Evolutionary conservation across 2,797 vertebrate species (phyloP), one percentile per base, ranked within the genome.

Genomic region (Enteromius afrohamiltoni): DNA sequence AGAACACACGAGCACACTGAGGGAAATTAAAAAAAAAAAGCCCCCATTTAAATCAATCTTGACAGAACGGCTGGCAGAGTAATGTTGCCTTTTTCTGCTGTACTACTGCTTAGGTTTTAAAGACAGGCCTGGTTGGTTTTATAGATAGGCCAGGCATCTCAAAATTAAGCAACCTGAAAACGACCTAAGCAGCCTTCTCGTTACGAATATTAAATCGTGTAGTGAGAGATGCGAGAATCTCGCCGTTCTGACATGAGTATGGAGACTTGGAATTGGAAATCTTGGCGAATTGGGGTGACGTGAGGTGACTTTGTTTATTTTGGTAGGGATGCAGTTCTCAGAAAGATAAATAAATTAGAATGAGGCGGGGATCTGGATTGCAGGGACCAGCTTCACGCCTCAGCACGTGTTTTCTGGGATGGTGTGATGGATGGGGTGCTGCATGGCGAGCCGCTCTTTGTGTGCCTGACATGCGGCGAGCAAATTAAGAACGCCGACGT

Each of bases 251-350:
- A 88, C 79, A 80, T 83, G 77, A 85, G 85, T 40, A 79, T 55
- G 80, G 84, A 79, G 85, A 78, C 11, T 70, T 80, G 40, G 84
- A 79, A 75, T 40, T 67, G 71, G 49, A 77, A 23, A 77, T 87
- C 87, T 89, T 89, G 89, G 88, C 87, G 88, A 87, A 88, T 83
- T 65, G 78, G 49, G 82, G 88, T 87, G 89, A 86, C 1, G 47
- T 8, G 47, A 77, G 90, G 90, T 93, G 91, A 93, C 92, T 92
- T 91, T 92, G 90, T 87, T 89, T 88, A 82, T 82, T 88, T 88
- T 87, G 90, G 87, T 40, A 55, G 45, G 45, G 68, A 76, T 84
- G 49, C 42, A 45, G 70, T 67, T 89, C 85, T 83, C 67, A 55
- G 79, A 84, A 82, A 88, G 88, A 91, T 91, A 90, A 91, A 92